phyloP scores from a whole-genome alignment of 2,113 vertebrate species.

The Chionomys nivalis region DNA sequence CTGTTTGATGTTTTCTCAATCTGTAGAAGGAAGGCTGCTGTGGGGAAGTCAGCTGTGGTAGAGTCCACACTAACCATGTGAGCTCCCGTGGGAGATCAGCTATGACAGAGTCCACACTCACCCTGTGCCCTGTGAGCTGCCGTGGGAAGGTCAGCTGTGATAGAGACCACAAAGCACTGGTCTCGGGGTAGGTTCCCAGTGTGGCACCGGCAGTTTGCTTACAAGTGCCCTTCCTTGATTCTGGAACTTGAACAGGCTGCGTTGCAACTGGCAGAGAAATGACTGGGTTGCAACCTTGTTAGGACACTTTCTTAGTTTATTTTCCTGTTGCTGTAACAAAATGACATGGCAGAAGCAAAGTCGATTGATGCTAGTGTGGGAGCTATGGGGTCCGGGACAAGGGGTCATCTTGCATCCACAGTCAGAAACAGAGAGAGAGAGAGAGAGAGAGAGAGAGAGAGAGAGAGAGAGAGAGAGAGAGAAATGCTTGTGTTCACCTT shows the following conservation, averaged over 20 bases:
- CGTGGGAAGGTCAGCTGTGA: not conserved
- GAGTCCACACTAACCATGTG: too few species aligned
- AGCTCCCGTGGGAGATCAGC: too few species aligned
- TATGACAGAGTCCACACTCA: too few species aligned
- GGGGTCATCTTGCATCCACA: not conserved
- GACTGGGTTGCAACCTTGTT: not conserved
- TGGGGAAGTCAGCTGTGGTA: not conserved
- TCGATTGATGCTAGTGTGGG: not conserved
- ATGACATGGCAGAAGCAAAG: not conserved
- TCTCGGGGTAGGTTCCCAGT: not conserved
- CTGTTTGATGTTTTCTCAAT: not conserved
- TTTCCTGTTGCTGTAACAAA: not conserved
- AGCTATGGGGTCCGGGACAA: not conserved
- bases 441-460: too few species aligned
- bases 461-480: not conserved
- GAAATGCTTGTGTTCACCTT: not conserved
- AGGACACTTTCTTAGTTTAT: not conserved
- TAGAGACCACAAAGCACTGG: not conserved
- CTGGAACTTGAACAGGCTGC: not conserved
- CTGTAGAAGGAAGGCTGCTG: not conserved
- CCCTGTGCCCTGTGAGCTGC: too few species aligned
- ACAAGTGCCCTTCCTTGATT: accelerated
- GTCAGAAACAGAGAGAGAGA: not conserved
- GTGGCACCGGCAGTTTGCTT: accelerated
- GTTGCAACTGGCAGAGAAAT: not conserved